Base-by-base conservation (phyloP, 2,888 invertebrate species). In the Euphydryas editha region DNA sequence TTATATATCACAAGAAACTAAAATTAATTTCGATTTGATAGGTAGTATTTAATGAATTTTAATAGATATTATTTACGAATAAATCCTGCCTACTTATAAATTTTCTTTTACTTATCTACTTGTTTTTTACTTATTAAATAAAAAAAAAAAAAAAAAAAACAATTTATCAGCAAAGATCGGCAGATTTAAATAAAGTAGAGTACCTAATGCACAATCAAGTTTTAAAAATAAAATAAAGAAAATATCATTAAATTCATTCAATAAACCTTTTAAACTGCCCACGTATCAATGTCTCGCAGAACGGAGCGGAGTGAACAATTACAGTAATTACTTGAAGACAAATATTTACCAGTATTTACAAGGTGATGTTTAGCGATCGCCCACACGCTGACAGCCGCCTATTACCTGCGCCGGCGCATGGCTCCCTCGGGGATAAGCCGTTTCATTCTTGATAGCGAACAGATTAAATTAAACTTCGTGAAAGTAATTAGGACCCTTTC, bases 311-410 rank as follows among this genome's bases (percentile, higher is more conserved):
- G 58, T 57, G 70, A 73, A 73, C 75, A 74, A 88, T 87, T 84
- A 85, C 80, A 79, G 84, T 86, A 88, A 90, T 89, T 89, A 86
- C 81, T 80, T 77, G 81, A 87, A 90, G 89, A 89, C 88, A 90
- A 90, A 90, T 89, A 90, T 89, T 89, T 87, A 84, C 85, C 81
- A 72, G 83, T 84, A 82, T 81, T 82, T 86, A 87, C 85, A 83
- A 85, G 80, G 78, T 80, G 83, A 84, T 87, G 86, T 84, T 86
- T 84, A 86, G 82, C 81, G 84, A 81, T 84, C 87, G 83, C 88
- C 88, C 84, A 88, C 89, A 81, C 83, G 81, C 75, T 85, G 90
- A 88, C 88, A 89, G 87, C 76, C 81, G 74, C 72, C 83, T 79
- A 87, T 89, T 88, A 86, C 77, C 69, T 67, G 80, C 80, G 78